Evolutionary conservation across 2,888 invertebrate species (phyloP).

Genomic region (Sipha maydis): DNA sequence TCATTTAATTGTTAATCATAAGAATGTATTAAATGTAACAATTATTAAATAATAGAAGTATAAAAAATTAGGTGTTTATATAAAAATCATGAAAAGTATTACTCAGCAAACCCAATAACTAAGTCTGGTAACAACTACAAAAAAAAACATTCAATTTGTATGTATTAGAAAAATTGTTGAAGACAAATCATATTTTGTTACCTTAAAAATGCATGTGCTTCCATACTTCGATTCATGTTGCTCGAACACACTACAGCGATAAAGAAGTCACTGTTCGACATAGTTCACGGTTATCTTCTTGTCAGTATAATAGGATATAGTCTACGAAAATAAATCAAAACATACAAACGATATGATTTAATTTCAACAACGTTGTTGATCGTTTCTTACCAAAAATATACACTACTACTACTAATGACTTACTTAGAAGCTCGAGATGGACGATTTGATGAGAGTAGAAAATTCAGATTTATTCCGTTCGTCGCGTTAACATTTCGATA

Average conservation of each 20-base stretch:
- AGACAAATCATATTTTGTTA: conserved; percentile 66
- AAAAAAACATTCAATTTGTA: not conserved
- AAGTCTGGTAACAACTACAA: too few species aligned
- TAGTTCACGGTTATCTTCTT: conserved; percentile 10
- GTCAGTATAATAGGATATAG: too few species aligned
- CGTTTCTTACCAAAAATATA: not conserved
- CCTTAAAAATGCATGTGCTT: conserved; percentile 94
- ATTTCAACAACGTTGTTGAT: not conserved
- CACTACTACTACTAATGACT: too few species aligned
- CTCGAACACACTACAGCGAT: conserved; percentile 98
- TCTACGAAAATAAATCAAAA: not conserved
- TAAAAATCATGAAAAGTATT: too few species aligned
- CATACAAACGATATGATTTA: too few species aligned
- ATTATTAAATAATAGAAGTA: too few species aligned
- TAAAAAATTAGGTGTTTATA: too few species aligned
- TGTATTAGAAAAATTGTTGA: not conserved
- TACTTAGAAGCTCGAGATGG: not conserved
- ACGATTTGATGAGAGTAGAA: not conserved
- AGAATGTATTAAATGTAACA: too few species aligned
- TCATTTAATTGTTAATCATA: too few species aligned
- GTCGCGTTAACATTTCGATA: not conserved
- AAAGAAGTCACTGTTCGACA: conserved; percentile 69
- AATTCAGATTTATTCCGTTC: not conserved
- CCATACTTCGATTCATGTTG: conserved; percentile 99
- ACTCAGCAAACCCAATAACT: too few species aligned